Conservation (phyloP, 1,140 invertebrate species). For the Drosophila takahashii region DNA sequence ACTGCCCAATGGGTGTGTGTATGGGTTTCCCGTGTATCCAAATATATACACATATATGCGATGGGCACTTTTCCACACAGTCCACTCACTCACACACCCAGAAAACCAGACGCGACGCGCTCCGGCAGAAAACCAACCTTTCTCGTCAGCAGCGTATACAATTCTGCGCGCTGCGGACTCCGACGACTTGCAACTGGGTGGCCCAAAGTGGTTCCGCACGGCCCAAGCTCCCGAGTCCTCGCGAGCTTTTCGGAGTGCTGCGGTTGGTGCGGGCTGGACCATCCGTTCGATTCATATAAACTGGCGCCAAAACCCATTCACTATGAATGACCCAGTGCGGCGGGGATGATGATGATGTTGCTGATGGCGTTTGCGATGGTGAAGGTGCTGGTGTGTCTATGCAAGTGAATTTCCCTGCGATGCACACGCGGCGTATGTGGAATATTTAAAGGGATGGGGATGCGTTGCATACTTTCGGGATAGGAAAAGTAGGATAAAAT, state of each 20-base stretch:
- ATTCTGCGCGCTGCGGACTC: constrained; percentile 67
- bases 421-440: constrained; percentile 45
- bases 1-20: constrained; percentile 18
- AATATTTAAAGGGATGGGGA: background rate
- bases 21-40: constrained; percentile 17
- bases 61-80: constrained; percentile 47
- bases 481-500: too few species aligned
- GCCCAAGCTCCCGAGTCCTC: constrained; percentile 45
- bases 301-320: constrained; percentile 68
- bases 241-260: constrained; percentile 73
- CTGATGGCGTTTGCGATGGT: background rate
- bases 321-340: constrained; percentile 18
- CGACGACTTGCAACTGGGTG: constrained; percentile 43
- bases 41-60: constrained; percentile 27
- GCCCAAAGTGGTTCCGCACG: constrained; percentile 14
- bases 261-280: constrained; percentile 29
- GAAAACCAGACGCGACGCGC: constrained; percentile 54
- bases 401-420: background rate
- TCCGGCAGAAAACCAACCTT: constrained; percentile 72
- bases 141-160: constrained; percentile 83
- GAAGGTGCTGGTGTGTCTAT: constrained; percentile 7
- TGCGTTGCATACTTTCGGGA: constrained; percentile 10
- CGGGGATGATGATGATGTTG: background rate
- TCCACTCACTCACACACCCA: constrained; percentile 38
- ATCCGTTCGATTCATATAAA: constrained; percentile 62